phyloP scores from a whole-genome alignment of 2,888 invertebrate species.

The Synergus umbraculus region DNA sequence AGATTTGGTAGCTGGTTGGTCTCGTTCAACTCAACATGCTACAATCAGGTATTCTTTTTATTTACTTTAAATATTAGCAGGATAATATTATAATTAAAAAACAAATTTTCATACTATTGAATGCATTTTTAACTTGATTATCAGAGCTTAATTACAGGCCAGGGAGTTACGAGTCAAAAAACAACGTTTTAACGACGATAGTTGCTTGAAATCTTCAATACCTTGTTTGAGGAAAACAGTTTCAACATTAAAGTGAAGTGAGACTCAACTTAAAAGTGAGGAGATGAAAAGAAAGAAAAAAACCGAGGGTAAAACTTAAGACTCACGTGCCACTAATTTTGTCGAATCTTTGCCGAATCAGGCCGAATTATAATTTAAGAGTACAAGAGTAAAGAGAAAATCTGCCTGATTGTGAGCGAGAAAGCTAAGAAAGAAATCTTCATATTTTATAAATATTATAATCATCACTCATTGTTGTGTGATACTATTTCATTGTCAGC shows the following conservation, averaged over 20 bases:
- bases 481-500: constrained; percentile 47
- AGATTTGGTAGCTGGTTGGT: constrained; percentile 73
- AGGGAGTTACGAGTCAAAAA: constrained; percentile 11
- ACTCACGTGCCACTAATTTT: constrained; percentile 27
- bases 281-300: constrained; percentile 41
- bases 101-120: background rate
- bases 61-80: background rate
- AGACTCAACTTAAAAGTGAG: background rate
- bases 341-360: constrained; percentile 2
- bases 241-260: constrained; percentile 47
- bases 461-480: constrained; percentile 25
- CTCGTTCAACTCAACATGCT: constrained; percentile 73
- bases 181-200: constrained; percentile 12
- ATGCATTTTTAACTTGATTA: constrained; percentile 12
- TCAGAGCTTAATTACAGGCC: constrained; percentile 26
- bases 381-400: background rate
- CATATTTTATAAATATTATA: constrained; percentile 8
- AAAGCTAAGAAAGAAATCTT: background rate
- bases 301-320: constrained; percentile 10
- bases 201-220: constrained; percentile 11
- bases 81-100: background rate
- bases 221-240: background rate
- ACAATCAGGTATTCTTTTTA: constrained; percentile 69
- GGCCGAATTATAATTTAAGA: constrained; percentile 11
- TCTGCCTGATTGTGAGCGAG: constrained; percentile 7